Evolutionary conservation across 2,888 invertebrate species (phyloP).

Genomic region (Odontocerum albicorne): DNA sequence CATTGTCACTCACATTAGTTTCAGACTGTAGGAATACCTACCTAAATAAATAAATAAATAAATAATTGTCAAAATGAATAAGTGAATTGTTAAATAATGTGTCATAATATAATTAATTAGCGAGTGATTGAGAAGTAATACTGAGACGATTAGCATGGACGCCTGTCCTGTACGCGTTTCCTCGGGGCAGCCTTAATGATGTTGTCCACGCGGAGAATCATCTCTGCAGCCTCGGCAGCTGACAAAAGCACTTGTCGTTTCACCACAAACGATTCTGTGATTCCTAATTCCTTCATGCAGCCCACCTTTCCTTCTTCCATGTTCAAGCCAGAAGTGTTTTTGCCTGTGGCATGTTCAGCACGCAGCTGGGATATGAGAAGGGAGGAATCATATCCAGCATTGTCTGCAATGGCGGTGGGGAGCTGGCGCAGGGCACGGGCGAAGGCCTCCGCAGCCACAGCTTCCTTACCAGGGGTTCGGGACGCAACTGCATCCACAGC

Average conservation of each 20-base stretch:
- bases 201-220: slow-evolving; percentile 97
- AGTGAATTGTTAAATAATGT: too few relatives aligned
- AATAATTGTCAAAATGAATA: too few relatives aligned
- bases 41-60: too few relatives aligned
- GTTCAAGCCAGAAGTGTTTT: slow-evolving; percentile 76
- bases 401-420: slow-evolving; percentile 96
- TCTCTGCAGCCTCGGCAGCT: slow-evolving; percentile 96
- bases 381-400: slow-evolving; percentile 97
- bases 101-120: too few relatives aligned
- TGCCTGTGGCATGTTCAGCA: slow-evolving; percentile 85
- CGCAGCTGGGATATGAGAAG: slow-evolving; percentile 90
- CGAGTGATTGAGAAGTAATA: too few relatives aligned
- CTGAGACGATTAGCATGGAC: slow-evolving; percentile 78
- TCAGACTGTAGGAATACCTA: too few relatives aligned
- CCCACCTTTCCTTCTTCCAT: slow-evolving; percentile 87
- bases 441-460: slow-evolving; percentile 96
- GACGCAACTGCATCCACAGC: slow-evolving; percentile 83
- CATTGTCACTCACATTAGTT: too few relatives aligned
- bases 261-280: slow-evolving; percentile 96
- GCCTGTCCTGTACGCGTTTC: slow-evolving; percentile 82
- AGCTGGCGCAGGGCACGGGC: slow-evolving; percentile 84
- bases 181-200: slow-evolving; percentile 93
- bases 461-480: slow-evolving; percentile 93
- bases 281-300: slow-evolving; percentile 88
- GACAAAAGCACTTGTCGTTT: slow-evolving; percentile 94